Base-by-base conservation (phyloP, 2,888 invertebrate species). In the Ischnus inquisitorius region DNA sequence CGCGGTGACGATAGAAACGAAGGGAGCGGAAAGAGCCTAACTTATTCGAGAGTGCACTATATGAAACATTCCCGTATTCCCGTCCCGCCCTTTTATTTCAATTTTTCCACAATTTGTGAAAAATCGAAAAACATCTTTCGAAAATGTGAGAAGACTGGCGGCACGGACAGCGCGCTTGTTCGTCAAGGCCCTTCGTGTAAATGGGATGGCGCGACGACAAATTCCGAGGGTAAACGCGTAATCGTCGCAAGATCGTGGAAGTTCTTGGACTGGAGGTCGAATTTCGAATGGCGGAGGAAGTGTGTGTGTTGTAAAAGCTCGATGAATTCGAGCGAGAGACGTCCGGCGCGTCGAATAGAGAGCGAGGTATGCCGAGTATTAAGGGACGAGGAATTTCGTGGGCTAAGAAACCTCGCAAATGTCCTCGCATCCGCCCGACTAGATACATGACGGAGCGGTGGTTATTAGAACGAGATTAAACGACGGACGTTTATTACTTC, bases 331-430 rank as follows among this genome's bases (percentile, higher is more conserved):
- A 67, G 71, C 19, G 51, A 25, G 69, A 83, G 82, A 86, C 81
- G 84, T 83, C 87, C 88, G 89, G 90, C 88, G 89, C 60, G 60
- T 25, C 25, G 28, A 28, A 60, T 90, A 88, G 87, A 88, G 87
- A 78, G 68, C 75, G 88, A 67, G 91, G 90, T 89, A 91, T 91
- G 87, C 87, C 82, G 86, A 85, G 82, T 88, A 90, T 89, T 88
- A 85, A 84, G 86, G 86, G 81, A 83, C 82, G 83, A 39, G 78
- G 79, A 79, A 85, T 86, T 81, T 76, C 76, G 77, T 82, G 80
- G 57, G 64, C 74, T 60, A 60, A 74, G 60, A 74, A 79, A 76
- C 68, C 72, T 62, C 51, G 64, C 46, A 39, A 41, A 75, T 25
- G 71, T 60, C 82, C n/a, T n/a, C 83, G 81, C 83, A 83, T 78